Percentiles rank a stretch among this genome's conserved stretches.
phyloP scores from a whole-genome alignment of 1,140 invertebrate species.

The Eubasilissa regina region DNA sequence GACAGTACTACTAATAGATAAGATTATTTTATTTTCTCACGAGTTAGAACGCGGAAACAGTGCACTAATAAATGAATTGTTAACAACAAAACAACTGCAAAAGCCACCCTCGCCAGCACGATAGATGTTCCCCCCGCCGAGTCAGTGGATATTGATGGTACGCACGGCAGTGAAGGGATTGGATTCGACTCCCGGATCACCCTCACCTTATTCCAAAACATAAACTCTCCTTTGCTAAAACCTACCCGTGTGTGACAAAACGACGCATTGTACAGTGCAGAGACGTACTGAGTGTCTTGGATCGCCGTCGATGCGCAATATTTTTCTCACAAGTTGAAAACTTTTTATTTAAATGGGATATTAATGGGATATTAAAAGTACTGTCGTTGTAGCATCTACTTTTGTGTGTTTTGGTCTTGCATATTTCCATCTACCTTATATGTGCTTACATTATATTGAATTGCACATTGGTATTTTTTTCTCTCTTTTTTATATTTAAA shows the following conservation, averaged over 20 bases:
- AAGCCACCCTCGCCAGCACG: slow-evolving; percentile 24
- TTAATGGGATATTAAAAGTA: too few species aligned
- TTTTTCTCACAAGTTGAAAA: too few species aligned
- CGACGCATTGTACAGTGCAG: slow-evolving; percentile 38
- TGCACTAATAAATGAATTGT: slow-evolving; percentile 1
- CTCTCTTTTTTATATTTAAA: too few species aligned
- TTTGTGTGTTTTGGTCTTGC: too few species aligned
- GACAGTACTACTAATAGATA: too few species aligned
- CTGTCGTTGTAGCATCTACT: too few species aligned
- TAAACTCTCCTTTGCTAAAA: slow-evolving; percentile 60
- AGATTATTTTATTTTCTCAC: not conserved
- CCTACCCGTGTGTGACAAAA: slow-evolving; percentile 60
- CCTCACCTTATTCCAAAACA: slow-evolving; percentile 61
- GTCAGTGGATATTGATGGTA: slow-evolving; percentile 27
- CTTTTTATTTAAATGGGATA: too few species aligned
- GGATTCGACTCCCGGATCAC: slow-evolving; percentile 42
- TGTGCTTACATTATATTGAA: too few species aligned
- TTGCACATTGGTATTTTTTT: too few species aligned
- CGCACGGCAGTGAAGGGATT: slow-evolving; percentile 31
- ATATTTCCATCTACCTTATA: too few species aligned
- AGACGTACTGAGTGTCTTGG: too few species aligned
- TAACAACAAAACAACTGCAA: slow-evolving; percentile 14
- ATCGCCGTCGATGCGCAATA: too few species aligned
- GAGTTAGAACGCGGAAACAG: not conserved
- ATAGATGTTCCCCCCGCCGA: slow-evolving; percentile 23